Evolutionary conservation across 2,888 invertebrate genomes (phyloP).

Genomic region (Synergus umbraculus): DNA sequence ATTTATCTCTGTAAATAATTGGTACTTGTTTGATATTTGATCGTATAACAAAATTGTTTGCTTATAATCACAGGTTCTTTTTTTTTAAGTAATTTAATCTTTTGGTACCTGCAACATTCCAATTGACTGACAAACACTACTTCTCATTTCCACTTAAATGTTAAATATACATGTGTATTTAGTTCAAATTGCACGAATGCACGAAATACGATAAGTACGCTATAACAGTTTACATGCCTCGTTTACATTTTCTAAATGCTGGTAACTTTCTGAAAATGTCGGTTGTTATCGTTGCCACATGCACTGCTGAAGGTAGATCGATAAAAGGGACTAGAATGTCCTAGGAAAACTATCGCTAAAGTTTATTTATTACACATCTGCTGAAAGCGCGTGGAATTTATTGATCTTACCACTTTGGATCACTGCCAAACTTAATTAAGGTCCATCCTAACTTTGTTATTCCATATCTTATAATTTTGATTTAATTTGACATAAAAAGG

Average conservation of each 20-base stretch:
- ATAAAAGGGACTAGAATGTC: neutral
- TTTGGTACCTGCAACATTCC: neutral
- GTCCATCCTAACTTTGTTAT: neutral
- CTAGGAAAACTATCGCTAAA: neutral
- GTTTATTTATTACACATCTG: constrained; percentile 1
- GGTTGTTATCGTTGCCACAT: neutral
- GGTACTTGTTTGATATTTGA: neutral
- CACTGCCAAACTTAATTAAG: neutral
- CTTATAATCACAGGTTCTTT: neutral
- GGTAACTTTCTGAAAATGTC: neutral
- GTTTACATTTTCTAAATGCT: neutral
- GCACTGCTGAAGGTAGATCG: neutral
- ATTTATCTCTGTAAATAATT: neutral
- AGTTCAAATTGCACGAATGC: neutral
- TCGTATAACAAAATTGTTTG: neutral
- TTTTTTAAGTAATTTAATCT: neutral
- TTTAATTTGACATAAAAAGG: neutral
- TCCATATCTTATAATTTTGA: too few relatives aligned
- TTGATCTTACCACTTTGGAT: neutral
- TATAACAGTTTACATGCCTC: neutral
- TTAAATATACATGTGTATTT: neutral
- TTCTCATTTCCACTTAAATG: neutral
- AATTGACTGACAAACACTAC: neutral
- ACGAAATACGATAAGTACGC: neutral
- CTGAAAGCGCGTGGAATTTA: neutral